Percentiles rank a stretch among this genome's conserved stretches.
Conservation (phyloP, 2,113 vertebrate species). For the Xiphophorus couchianus region DNA sequence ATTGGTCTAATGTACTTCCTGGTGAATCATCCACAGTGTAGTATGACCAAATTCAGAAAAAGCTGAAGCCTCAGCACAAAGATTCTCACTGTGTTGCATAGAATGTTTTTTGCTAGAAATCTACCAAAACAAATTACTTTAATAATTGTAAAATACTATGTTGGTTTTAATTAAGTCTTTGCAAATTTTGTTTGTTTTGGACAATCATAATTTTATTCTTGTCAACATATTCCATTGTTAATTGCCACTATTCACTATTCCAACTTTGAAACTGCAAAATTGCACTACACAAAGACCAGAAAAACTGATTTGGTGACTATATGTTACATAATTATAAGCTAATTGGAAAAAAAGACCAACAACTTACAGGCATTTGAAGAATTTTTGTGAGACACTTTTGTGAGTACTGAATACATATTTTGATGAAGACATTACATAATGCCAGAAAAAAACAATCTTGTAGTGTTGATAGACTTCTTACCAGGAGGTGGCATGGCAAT, state of each 20-base stretch:
- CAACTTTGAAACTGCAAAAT: background rate
- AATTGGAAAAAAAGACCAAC: no score
- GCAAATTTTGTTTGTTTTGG: background rate
- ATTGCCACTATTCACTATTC: constrained; percentile 4
- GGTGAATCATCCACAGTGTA: background rate
- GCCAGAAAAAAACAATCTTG: no score
- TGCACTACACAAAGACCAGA: no score
- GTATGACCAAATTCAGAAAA: background rate
- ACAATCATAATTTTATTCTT: background rate
- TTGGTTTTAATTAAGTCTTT: background rate
- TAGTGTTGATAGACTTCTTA: constrained; percentile 54
- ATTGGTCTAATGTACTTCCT: background rate
- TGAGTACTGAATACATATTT: no score
- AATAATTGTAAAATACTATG: background rate
- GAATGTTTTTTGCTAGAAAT: background rate
- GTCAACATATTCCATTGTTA: background rate
- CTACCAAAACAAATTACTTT: background rate
- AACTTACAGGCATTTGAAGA: no score
- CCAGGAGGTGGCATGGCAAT: constrained; percentile 77
- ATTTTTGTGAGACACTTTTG: no score
- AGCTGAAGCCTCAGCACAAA: background rate
- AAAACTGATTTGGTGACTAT: no score
- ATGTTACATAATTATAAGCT: no score
- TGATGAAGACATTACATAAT: no score
- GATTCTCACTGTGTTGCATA: background rate